Evolutionary conservation across 2,113 vertebrate species (phyloP).

Genomic region (Seriola dumerili): DNA sequence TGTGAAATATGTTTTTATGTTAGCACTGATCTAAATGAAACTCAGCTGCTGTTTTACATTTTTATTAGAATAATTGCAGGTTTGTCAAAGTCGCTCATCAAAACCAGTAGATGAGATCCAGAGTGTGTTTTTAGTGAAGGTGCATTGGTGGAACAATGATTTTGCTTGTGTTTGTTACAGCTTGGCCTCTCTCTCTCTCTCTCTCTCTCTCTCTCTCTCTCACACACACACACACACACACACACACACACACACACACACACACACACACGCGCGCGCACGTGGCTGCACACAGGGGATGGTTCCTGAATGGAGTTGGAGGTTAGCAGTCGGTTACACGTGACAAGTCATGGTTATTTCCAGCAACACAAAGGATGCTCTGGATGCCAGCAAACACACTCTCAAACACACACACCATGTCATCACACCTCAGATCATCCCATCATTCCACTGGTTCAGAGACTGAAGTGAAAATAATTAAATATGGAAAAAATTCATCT

Average conservation of each 20-base stretch:
- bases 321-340: conserved; percentile 85
- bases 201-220: background rate
- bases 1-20: background rate
- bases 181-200: conserved; percentile 59
- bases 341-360: conserved; percentile 76
- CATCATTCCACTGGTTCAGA: background rate
- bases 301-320: conserved; percentile 78
- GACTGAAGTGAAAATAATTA: background rate
- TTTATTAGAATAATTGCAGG: background rate
- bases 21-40: background rate
- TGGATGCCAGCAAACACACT: conserved; percentile 43
- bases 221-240: no score
- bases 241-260: background rate
- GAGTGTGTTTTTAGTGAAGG: background rate
- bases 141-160: conserved; percentile 37
- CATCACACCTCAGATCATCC: conserved; percentile 25
- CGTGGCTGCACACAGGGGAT: conserved; percentile 22
- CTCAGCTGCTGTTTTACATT: background rate
- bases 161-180: conserved; percentile 58
- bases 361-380: conserved; percentile 82
- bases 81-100: background rate
- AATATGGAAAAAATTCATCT: no score
- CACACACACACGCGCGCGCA: conserved; percentile 1
- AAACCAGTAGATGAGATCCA: conserved; percentile 18
- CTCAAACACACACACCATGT: conserved; percentile 9